Evolutionary conservation across 2,888 invertebrate species (phyloP), one percentile per base, ranked within the genome.

Genomic region (Cepaea hortensis): DNA sequence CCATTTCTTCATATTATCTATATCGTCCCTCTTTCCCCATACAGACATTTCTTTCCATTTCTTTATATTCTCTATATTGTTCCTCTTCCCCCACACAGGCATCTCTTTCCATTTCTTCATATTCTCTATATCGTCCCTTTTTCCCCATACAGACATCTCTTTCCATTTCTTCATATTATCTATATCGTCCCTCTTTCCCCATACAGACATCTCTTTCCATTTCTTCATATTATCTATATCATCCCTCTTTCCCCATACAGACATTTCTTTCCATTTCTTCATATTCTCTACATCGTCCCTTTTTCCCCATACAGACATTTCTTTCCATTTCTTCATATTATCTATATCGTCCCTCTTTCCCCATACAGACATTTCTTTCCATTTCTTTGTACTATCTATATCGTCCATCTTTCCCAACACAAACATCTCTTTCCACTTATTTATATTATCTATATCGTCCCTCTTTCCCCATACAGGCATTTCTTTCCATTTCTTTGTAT

Each of bases 321-420:
- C 55, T 35, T 68, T 81, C 81, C 70, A 81, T 23, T 55, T 48
- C 23, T 81, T 70, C 9, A 15, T 70, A 20, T 68, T 48, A 3
- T 81, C 81, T 15, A 73, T 46, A 73, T 81, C 72, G 18, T 81
- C 70, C 23, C 75, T 13, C 7, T 75, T 83, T n/a, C 79, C 84
- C 84, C 84, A 84, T 1, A 79, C 84, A 48, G 77, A 61, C 77
- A 84, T 79, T 23, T 84, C 65, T 18, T 77, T 84, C 84, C 84
- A 84, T 23, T 35, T 65, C 77, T 84, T 84, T 3, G 48, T 70
- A 50, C 1, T 76, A 18, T 76, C 50, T n/a, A 5, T n/a, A 23
- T 50, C 20, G 50, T 76, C 50, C 5, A 11, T 48, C 50, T 76
- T 76, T 76, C 75, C 75, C 75, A 50, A 76, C 9, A 50, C 75